Percentiles rank a stretch among this genome's conserved stretches.
Conservation (phyloP, 1,140 invertebrate species). For the Atopsyche davidsoni region DNA sequence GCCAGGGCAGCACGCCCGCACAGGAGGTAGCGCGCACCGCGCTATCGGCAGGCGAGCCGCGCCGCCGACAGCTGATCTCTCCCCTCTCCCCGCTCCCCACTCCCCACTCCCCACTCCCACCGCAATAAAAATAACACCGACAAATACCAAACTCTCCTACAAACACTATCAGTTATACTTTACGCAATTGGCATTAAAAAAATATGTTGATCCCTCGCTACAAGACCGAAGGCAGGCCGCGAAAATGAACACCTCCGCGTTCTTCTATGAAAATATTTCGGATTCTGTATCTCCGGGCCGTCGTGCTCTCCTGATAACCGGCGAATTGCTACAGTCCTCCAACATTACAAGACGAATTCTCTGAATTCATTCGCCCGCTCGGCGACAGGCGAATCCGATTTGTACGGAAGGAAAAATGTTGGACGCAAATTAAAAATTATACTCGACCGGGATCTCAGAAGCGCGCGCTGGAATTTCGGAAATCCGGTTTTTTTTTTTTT, state of each 20-base stretch:
- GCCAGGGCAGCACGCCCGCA: slow-evolving; percentile 15
- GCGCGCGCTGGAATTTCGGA: background rate
- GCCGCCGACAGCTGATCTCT: background rate
- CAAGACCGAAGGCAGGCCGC: no score
- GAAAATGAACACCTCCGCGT: no score
- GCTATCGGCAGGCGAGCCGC: background rate
- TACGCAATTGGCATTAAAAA: no score
- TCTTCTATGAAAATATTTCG: background rate
- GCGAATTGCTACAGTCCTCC: slow-evolving; percentile 4
- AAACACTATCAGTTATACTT: no score
- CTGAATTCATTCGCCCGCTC: background rate
- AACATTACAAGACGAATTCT: background rate
- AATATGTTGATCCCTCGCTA: no score
- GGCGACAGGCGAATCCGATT: slow-evolving; percentile 1
- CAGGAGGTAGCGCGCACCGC: slow-evolving; percentile 5
- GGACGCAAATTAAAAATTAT: slow-evolving; percentile 20
- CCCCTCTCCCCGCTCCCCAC: no score
- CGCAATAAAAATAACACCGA: no score
- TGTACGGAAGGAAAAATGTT: slow-evolving; percentile 9
- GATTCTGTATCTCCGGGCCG: background rate
- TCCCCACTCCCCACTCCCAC: no score
- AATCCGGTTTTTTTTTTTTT: no score
- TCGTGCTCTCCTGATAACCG: slow-evolving; percentile 1
- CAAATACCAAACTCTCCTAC: no score
- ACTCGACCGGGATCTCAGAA: slow-evolving; percentile 9